Conservation (phyloP, 37 sponge, comb jelly and placozoan species). For the Hormiphora californensis region DNA sequence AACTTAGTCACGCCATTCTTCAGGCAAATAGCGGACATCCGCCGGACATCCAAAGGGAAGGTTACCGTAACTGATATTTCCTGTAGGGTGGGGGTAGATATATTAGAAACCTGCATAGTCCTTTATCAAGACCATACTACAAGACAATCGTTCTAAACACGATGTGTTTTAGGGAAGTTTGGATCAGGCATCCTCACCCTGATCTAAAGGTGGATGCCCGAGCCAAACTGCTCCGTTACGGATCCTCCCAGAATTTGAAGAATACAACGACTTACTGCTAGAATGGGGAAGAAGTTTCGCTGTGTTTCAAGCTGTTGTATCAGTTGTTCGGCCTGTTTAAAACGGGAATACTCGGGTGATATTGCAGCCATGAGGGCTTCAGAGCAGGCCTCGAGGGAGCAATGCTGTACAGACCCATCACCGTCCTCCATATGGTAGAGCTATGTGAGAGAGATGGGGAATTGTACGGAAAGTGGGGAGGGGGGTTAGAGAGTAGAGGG, state of each 20-base stretch:
- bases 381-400: neutral
- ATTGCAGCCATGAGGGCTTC: slow-evolving; percentile 15
- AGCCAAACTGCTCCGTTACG: too few species aligned
- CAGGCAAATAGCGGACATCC: slow-evolving; percentile 43
- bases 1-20: slow-evolving; percentile 51
- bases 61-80: neutral
- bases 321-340: neutral
- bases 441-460: neutral
- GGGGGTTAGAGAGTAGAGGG: neutral
- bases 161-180: too few species aligned
- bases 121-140: too few species aligned
- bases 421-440: neutral
- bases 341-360: slow-evolving; percentile 1
- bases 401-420: too few species aligned
- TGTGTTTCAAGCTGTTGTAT: neutral
- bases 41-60: neutral
- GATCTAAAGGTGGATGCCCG: too few species aligned
- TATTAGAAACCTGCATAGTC: too few species aligned
- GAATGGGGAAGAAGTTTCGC: neutral
- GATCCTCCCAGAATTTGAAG: too few species aligned
- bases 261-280: slow-evolving; percentile 35
- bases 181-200: too few species aligned
- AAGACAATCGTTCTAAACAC: too few species aligned
- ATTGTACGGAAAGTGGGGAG: neutral
- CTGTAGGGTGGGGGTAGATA: too few species aligned